These are phyloP conservation scores for Flexamia atlantica DNA, from an alignment of 2,888 invertebrate species.

Conservation along the genomic window DNA sequence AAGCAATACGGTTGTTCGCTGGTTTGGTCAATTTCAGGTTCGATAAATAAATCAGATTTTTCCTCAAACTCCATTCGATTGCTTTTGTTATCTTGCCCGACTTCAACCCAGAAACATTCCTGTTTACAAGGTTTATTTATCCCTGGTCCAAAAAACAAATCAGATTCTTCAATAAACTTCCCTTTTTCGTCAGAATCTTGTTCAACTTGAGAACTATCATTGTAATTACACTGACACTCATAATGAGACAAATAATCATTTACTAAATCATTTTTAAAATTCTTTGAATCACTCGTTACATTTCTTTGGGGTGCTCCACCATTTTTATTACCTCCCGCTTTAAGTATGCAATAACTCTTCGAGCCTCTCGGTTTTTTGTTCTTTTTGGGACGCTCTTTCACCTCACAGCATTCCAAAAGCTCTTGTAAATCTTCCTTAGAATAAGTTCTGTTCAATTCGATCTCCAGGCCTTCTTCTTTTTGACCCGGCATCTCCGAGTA, in stretches of 20 bases:
- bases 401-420: not conserved
- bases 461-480: not conserved
- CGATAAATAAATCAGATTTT: not conserved
- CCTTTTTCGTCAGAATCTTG: no score
- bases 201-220: not conserved
- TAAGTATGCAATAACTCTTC: not conserved
- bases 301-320: not conserved
- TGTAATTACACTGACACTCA: not conserved
- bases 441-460: conserved; percentile 40
- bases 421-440: conserved; percentile 12
- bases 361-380: not conserved
- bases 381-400: not conserved
- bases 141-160: no score
- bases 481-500: not conserved
- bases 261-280: not conserved
- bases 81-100: not conserved
- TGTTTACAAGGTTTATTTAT: no score
- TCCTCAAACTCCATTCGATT: not conserved
- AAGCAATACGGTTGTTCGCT: no score
- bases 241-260: not conserved
- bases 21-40: not conserved
- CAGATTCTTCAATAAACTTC: no score
- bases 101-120: no score
- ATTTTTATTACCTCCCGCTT: not conserved
- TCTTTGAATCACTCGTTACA: not conserved